Evolutionary conservation across 2,113 vertebrate species (phyloP), one percentile per base, ranked within the genome.

Genomic region (Beaufortia kweichowensis): DNA sequence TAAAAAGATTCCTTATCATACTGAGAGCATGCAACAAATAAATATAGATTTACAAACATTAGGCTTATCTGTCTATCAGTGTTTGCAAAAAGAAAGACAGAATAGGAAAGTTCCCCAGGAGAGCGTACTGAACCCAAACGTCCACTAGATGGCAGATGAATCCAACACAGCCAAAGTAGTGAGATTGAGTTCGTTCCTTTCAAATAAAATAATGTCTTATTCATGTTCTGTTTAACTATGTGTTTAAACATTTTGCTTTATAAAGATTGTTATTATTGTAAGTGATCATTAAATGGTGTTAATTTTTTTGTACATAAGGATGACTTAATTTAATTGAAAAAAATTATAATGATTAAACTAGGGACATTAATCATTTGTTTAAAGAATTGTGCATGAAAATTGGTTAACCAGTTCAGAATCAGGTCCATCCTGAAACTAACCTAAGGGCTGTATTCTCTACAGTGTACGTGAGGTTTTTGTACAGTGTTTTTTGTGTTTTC

Each of bases 401-500:
- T 3, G n/a, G n/a, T 53, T 17, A 48, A 48, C 15, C 14, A 19
- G 12, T 48, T 48, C 14, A 48, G 14, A 48, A 14, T 48, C 43
- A 17, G 35, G 10, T 39, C 10, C 6, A 3, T 39, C 14, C 10
- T 46, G 2, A 46, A 14, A 14, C 41, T 14, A 46, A 15, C 12
- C 10, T 46, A 46, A 10, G 11, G 41, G 14, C 14, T 14, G 12
- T 46, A 2, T 46, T 3, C 1, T 14, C 41, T 43, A 10, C 12
- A n/a, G 48, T 21, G 19, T n/a, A 1, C n/a, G 48, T 19, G 2
- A 63, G 1, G 28, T 79, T 82, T 77, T 67, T 76, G 77, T 79
- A 48, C 12, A 53, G 66, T 29, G 43, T 56, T 19, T 15, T 19
- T 53, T 53, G 19, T 19, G 41, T 71, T 77, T 66, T 64, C 48